phyloP scores from a whole-genome alignment of 2,888 invertebrate genomes.

The Yponomeuta evonymella region DNA sequence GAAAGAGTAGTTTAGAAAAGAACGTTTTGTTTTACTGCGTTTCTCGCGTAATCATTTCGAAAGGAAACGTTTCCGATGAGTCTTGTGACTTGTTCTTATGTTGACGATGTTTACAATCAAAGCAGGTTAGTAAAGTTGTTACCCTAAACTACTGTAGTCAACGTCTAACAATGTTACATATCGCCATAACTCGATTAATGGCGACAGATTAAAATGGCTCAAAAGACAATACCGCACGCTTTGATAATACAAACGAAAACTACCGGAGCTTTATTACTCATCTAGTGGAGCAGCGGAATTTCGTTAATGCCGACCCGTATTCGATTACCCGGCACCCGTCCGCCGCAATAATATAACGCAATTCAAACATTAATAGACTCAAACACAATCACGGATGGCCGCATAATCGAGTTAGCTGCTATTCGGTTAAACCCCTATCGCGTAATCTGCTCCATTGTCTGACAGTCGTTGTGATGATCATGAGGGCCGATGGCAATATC shows the following conservation, averaged over 20 bases:
- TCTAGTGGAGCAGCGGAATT: constrained; percentile 39
- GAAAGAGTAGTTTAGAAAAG: neutral
- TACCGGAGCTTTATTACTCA: constrained; percentile 34
- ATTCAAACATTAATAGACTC: constrained; percentile 74
- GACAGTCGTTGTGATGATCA: constrained; percentile 64
- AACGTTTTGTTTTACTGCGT: neutral
- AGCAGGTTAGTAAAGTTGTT: too few species aligned
- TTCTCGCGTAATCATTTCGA: neutral
- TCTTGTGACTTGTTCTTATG: neutral
- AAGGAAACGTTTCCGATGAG: neutral
- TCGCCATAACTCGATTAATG: neutral
- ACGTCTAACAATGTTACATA: neutral
- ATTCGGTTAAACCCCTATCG: constrained; percentile 72
- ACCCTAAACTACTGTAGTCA: neutral
- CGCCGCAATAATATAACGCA: constrained; percentile 72
- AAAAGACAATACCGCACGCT: constrained; percentile 29
- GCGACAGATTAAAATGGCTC: constrained; percentile 22
- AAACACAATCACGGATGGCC: constrained; percentile 74
- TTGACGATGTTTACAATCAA: too few species aligned
- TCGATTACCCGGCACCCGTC: constrained; percentile 60
- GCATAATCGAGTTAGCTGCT: constrained; percentile 74
- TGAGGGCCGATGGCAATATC: constrained; percentile 72
- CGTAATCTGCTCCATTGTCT: constrained; percentile 71
- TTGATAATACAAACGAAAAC: constrained; percentile 35
- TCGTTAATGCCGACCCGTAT: constrained; percentile 63